Conservation (phyloP, 2,113 vertebrate genomes). For the Pelecanoides urinatrix region DNA sequence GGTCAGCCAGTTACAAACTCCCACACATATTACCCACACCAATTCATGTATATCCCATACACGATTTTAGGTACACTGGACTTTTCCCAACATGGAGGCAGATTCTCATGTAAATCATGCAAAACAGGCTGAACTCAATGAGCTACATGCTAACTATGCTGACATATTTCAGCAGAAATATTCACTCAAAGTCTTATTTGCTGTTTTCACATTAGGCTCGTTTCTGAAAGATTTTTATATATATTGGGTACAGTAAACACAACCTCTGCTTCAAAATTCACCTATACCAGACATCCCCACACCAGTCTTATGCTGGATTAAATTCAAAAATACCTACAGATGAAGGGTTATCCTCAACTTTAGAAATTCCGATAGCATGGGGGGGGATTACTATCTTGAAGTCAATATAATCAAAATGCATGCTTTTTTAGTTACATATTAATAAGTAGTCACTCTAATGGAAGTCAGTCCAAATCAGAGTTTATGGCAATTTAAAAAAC, state of each 20-base stretch:
- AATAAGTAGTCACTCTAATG: not conserved
- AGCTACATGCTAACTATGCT: not conserved
- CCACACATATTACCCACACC: not conserved
- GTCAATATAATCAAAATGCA: not conserved
- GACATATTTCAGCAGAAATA: not conserved
- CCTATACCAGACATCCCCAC: not conserved
- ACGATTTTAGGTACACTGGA: not conserved
- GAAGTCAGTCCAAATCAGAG: not conserved
- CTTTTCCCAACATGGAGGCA: not conserved
- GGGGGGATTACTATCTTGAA: not conserved
- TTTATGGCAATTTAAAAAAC: not conserved
- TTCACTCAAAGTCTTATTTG: not conserved
- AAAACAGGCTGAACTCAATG: not conserved
- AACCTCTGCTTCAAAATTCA: not conserved
- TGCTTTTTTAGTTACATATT: not conserved
- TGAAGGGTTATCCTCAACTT: not conserved
- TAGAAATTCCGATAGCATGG: not conserved
- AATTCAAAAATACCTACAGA: not conserved
- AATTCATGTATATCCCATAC: not conserved
- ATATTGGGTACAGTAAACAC: not conserved
- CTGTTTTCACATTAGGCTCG: not conserved
- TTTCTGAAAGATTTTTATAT: not conserved
- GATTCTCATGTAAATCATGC: not conserved
- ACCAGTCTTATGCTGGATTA: not conserved
- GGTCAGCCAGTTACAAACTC: not conserved